Base-by-base conservation (phyloP, 2,888 invertebrate species). In the Molorchus minor region DNA sequence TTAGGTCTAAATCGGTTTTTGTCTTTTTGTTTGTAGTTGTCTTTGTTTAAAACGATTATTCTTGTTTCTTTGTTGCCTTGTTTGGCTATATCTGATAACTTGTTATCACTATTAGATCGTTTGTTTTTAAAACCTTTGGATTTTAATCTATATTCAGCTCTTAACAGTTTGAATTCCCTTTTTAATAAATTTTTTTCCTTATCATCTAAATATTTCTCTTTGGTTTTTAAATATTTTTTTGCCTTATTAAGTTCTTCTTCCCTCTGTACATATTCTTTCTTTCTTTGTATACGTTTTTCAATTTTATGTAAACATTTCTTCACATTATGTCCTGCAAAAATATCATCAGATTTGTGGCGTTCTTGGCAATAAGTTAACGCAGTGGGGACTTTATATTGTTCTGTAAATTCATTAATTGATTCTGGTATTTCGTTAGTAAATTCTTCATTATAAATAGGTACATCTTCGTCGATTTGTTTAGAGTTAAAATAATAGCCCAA, bases 111-210 rank as follows among this genome's bases (percentile, higher is more conserved):
- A 5, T 25, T 25, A 3, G 3, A 8, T 25, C 25, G 25, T 25
- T 25, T 25, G n/a, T 5, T 33, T 33, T 33, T 33, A 7, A 33
- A 33, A n/a, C n/a, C n/a, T n/a, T n/a, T n/a, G n/a, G n/a, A n/a
- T n/a, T n/a, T n/a, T n/a, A n/a, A n/a, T n/a, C n/a, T n/a, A n/a
- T n/a, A n/a, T 47, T 58, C 43, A 45, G 21, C 44, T 33, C 41
- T 46, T 2, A 51, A 3, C 15, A 60, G 45, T 33, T 58, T 45
- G 30, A 53, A 46, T 25, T 58, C 58, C 40, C 45, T 58, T 40
- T 58, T 40, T 15, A 58, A 53, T 12, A 58, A 49, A 58, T 53
- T 53, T 17, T 45, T 38, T 33, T 60, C 60, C 33, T 60, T 60
- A 12, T 56, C 45, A 13, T 45, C 36, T 10, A 60, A 29, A 30